These are phyloP conservation scores for Podarcis muralis DNA, from an alignment of 2,113 vertebrate genomes.

Conservation along the genomic window DNA sequence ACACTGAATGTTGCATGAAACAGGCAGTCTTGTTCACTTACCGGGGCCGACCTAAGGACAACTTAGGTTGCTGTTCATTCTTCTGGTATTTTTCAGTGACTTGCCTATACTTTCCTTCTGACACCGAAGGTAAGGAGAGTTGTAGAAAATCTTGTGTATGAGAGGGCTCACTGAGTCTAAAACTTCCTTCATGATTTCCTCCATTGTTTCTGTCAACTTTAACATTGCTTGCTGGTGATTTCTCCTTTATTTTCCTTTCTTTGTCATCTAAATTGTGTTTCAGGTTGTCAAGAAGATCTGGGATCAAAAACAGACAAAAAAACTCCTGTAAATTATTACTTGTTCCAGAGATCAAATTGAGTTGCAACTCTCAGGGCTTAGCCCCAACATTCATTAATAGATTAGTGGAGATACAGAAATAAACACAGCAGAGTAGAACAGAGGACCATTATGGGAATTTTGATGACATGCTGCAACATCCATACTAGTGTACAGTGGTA, in stretches of 20 bases:
- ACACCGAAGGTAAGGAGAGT: conserved; percentile 47
- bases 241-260: conserved; percentile 41
- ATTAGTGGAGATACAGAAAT: not conserved
- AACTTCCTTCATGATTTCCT: conserved; percentile 54
- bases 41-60: conserved; percentile 24
- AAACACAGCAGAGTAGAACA: not conserved
- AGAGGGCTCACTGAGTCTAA: conserved; percentile 43
- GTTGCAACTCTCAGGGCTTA: not conserved
- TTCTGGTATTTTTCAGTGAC: conserved; percentile 34
- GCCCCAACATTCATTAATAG: not conserved
- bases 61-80: conserved; percentile 15
- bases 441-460: not conserved
- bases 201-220: conserved; percentile 48
- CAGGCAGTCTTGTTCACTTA: conserved; percentile 38
- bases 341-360: not conserved
- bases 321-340: not conserved
- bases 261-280: conserved; percentile 35
- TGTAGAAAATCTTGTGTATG: conserved; percentile 47
- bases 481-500: too few relatives aligned
- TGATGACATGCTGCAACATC: not conserved
- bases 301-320: conserved; percentile 33
- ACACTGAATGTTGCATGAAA: not conserved
- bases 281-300: conserved; percentile 43
- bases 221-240: conserved; percentile 35
- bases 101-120: conserved; percentile 34